phyloP scores from a whole-genome alignment of 1,140 invertebrate species.

The Achatina immaculata region DNA sequence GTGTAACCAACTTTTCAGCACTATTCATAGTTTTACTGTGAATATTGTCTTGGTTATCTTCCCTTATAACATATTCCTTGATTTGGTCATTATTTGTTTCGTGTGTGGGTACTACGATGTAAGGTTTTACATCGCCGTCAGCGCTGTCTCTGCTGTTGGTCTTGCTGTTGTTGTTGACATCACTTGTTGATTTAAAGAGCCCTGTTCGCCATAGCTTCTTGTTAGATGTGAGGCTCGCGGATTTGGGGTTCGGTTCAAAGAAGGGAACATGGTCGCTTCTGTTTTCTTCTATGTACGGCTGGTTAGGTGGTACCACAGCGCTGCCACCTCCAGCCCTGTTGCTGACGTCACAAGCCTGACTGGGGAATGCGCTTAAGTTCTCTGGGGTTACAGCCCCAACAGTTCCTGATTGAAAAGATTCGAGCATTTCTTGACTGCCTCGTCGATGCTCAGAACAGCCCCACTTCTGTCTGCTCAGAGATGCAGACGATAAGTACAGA shows the following conservation, averaged over 20 bases:
- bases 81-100: too few relatives aligned
- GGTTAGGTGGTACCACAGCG: neutral
- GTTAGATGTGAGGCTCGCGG: neutral
- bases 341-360: neutral
- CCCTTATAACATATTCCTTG: too few relatives aligned
- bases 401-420: neutral
- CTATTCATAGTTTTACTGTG: too few relatives aligned
- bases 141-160: neutral
- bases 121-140: too few relatives aligned
- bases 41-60: too few relatives aligned
- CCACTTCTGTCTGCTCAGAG: neutral
- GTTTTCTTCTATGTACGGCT: neutral
- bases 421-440: neutral
- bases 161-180: neutral
- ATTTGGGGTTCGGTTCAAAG: neutral
- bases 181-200: neutral
- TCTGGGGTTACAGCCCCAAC: neutral
- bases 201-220: neutral
- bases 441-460: neutral
- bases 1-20: too few relatives aligned
- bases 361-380: neutral
- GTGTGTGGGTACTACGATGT: too few relatives aligned
- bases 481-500: slow-evolving; percentile 14
- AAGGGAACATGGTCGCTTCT: neutral
- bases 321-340: neutral